Conservation (phyloP, 2,113 vertebrate species). For the Thinocorus orbignyianus region DNA sequence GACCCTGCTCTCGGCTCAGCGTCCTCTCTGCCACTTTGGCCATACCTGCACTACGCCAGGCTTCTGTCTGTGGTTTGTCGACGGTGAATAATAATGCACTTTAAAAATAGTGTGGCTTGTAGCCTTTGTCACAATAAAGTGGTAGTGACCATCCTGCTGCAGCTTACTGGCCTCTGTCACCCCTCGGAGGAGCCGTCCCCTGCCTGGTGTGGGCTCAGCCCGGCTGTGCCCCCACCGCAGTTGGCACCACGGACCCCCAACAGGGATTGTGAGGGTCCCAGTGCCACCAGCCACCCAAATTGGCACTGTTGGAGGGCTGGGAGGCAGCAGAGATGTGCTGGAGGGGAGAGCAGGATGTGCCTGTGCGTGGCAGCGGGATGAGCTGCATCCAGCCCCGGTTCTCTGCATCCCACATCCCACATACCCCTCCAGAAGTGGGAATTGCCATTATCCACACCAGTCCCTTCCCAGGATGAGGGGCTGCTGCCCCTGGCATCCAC, state of each 20-base stretch:
- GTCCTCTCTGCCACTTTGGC: neutral
- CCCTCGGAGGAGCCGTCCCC: neutral
- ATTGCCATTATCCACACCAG: rapidly evolving
- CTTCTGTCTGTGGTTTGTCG: conserved; percentile 65
- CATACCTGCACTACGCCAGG: conserved; percentile 39
- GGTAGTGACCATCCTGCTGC: conserved; percentile 24
- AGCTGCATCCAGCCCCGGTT: neutral
- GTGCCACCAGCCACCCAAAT: neutral
- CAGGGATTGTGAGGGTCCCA: rapidly evolving
- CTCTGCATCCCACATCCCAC: rapidly evolving
- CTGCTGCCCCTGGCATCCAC: neutral
- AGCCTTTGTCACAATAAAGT: conserved; percentile 79
- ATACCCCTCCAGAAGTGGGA: rapidly evolving
- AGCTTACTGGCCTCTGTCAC: neutral
- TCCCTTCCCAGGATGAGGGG: neutral
- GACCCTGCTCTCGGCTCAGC: neutral
- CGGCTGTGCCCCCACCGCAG: rapidly evolving
- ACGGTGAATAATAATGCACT: conserved; percentile 75
- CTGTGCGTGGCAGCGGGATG: rapidly evolving
- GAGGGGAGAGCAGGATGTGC: neutral
- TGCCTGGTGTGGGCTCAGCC: neutral
- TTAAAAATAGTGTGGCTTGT: conserved; percentile 76
- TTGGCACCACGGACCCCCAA: neutral
- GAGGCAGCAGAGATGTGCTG: rapidly evolving
- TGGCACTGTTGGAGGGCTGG: neutral